These are phyloP conservation scores for Hemibagrus guttatus DNA, from an alignment of 2,797 vertebrate species.

Conservation along the genomic window DNA sequence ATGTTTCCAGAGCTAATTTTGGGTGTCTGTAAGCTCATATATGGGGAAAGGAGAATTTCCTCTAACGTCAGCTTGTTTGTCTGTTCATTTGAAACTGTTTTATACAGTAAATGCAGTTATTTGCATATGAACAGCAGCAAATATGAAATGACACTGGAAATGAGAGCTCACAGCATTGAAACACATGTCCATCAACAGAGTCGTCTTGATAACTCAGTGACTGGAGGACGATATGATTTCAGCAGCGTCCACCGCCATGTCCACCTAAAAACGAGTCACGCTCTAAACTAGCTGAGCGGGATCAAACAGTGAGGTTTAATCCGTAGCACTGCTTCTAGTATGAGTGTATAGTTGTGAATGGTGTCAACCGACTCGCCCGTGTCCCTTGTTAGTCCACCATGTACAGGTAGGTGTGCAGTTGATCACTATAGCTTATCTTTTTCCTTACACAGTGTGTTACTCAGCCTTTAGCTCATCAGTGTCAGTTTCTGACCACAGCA, in stretches of 20 bases:
- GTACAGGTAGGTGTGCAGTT: slow-evolving; percentile 9
- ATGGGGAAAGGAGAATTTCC: not conserved
- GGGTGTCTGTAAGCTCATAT: not conserved
- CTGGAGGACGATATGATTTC: not conserved
- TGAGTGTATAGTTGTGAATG: not conserved
- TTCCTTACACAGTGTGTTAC: not conserved
- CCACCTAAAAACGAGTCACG: too few species aligned
- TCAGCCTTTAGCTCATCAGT: slow-evolving; percentile 11
- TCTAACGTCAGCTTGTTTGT: not conserved
- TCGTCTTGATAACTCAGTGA: not conserved
- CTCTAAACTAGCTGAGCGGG: not conserved
- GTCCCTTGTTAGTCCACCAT: not conserved
- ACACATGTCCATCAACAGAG: not conserved
- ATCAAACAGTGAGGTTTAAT: not conserved
- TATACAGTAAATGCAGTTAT: not conserved
- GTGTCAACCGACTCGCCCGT: not conserved
- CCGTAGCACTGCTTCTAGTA: not conserved
- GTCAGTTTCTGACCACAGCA: slow-evolving; percentile 8
- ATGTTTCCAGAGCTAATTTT: not conserved
- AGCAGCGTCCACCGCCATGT: not conserved
- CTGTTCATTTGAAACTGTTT: not conserved
- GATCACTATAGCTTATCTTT: not conserved
- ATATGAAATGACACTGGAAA: not conserved
- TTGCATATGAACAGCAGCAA: not conserved
- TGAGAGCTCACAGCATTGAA: not conserved